Evolutionary conservation across 1,140 invertebrate genomes (phyloP), one percentile per base, ranked within the genome.

Genomic region (Odontomachus brunneus): DNA sequence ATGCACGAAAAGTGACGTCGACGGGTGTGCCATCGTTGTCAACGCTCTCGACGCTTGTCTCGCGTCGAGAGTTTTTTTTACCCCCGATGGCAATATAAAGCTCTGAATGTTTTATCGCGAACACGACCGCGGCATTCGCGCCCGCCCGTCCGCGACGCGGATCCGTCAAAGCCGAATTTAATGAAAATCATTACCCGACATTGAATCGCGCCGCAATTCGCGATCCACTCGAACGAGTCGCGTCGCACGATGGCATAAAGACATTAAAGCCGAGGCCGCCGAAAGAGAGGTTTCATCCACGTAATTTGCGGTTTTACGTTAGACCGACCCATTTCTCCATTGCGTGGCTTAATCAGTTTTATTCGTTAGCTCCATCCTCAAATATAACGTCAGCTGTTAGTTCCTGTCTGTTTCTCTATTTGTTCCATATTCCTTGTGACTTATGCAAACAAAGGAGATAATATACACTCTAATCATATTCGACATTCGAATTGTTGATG

Each of bases 1-100:
- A 78, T 78, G 75, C 69, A 67, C 49, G 65, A 57, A 57, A 78
- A 78, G 75, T 78, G 75, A 78, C 75, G 75, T 69, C 75, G 62
- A 26, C 49, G 17, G 33, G 14, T 19, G 62, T 17, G n/a, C 29
- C 17, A 59, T 59, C 59, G 26, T 62, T 62, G 38, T 24, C 66
- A 26, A 29, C 33, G 49, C 22, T 55, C 22, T 55, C 22, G 51
- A 53, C 48, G 74, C 62, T 22, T 53, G 63, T 78, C 29, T 38
- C 22, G n/a, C 22, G 12, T 57, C 19, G 26, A 4, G 59, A 17
- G 4, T 67, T 78, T 78, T 78, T 69, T n/a, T n/a, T n/a, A n/a
- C n/a, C 29, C 29, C 75, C 75, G 51, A 69, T 67, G 33, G 63
- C 75, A 69, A 78, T 78, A 78, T 78, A 78, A 78, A 78, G 38